Percentiles rank a stretch among this genome's conserved stretches.
phyloP scores from a whole-genome alignment of 2,797 vertebrate species.

The Trachops cirrhosus region DNA sequence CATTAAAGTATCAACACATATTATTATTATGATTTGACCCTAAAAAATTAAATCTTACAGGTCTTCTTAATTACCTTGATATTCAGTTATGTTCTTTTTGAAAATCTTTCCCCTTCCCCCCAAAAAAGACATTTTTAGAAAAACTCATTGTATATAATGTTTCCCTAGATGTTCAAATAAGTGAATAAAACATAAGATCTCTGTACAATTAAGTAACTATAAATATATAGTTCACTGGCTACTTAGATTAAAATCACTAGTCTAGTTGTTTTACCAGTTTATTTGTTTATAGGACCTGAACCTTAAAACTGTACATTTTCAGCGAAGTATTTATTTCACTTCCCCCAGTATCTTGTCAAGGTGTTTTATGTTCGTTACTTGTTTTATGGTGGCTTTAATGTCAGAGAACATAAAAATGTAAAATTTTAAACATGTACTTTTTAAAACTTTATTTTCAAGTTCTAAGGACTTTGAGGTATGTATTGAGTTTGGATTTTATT shows the following conservation, averaged over 20 bases:
- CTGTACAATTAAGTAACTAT: constrained; percentile 18
- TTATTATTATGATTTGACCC: background rate
- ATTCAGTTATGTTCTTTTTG: background rate
- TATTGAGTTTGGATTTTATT: background rate
- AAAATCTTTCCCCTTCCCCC: background rate
- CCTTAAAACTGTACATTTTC: constrained; percentile 11
- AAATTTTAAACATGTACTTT: constrained; percentile 12
- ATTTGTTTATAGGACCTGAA: background rate
- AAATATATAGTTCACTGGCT: background rate
- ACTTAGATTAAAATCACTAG: background rate
- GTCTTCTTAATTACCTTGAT: background rate
- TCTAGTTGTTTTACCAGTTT: background rate
- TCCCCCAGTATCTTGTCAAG: background rate
- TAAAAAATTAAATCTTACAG: background rate
- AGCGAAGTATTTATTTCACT: background rate
- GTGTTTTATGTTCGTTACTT: background rate
- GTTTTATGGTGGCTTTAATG: background rate
- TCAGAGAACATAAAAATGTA: background rate
- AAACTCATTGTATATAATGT: background rate
- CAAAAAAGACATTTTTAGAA: background rate
- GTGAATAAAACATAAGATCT: background rate
- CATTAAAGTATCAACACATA: background rate
- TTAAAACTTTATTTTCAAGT: background rate
- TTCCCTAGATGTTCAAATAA: background rate
- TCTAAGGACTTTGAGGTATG: background rate